These are phyloP conservation scores for Oenanthe melanoleuca DNA, from an alignment of 2,113 vertebrate species.

Conservation along the genomic window DNA sequence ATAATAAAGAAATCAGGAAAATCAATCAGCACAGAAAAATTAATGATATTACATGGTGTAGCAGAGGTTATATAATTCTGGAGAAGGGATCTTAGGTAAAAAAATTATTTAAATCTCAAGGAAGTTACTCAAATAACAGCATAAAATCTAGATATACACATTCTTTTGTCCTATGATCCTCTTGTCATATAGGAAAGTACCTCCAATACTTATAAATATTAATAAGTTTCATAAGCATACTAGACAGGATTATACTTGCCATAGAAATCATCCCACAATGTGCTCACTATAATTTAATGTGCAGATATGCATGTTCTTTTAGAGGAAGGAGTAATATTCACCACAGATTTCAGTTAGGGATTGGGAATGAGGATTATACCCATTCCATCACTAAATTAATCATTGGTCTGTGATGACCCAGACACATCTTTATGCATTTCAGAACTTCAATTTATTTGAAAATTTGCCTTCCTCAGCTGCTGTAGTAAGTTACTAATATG, in stretches of 20 bases:
- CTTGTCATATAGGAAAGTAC: not conserved
- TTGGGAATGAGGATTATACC: not conserved
- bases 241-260: not conserved
- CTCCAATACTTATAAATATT: not conserved
- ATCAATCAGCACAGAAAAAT: not conserved
- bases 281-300: not conserved
- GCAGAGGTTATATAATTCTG: not conserved
- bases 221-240: not conserved
- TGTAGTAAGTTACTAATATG: not conserved
- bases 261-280: not conserved
- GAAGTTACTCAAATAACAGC: not conserved
- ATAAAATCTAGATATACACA: not conserved
- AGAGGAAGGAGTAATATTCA: not conserved
- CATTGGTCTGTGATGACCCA: not conserved
- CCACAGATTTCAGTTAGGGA: not conserved
- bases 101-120: not conserved
- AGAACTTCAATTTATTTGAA: not conserved
- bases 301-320: not conserved
- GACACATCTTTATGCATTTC: not conserved
- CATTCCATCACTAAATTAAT: not conserved
- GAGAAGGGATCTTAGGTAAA: not conserved
- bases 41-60: not conserved
- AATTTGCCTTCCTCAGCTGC: conserved; percentile 1
- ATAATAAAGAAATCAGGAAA: not conserved
- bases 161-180: not conserved